Percentiles rank a stretch among this genome's conserved stretches.
These are phyloP conservation scores for Scaeva pyrastri DNA, from an alignment of 2,888 invertebrate genomes.

Conservation along the genomic window DNA sequence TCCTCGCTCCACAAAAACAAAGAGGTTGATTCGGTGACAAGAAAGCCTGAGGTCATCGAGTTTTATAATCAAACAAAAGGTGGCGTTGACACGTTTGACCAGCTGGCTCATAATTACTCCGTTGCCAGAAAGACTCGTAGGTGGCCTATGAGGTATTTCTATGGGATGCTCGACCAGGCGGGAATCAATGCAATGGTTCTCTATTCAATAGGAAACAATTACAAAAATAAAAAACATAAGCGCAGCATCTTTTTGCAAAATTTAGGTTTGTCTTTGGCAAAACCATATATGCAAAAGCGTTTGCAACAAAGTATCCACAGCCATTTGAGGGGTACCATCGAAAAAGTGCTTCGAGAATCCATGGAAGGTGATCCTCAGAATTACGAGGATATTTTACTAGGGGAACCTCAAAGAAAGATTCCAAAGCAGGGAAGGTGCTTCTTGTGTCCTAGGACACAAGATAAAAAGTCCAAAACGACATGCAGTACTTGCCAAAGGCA, in stretches of 20 bases:
- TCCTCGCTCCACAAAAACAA: conserved; percentile 40
- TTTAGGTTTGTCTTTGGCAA: neutral
- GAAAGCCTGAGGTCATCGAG: conserved; percentile 37
- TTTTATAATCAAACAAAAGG: conserved; percentile 41
- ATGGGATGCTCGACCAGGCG: conserved; percentile 49
- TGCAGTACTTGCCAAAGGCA: neutral
- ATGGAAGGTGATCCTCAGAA: neutral
- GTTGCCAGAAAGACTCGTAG: conserved; percentile 44
- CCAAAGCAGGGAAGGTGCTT: neutral
- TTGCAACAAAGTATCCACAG: conserved; percentile 32
- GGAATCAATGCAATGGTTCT: conserved; percentile 18
- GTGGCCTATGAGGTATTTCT: conserved; percentile 51
- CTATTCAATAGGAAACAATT: neutral
- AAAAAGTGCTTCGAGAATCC: conserved; percentile 3
- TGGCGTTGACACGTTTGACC: conserved; percentile 45
- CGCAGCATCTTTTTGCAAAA: neutral
- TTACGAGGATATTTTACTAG: neutral
- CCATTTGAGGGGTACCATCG: conserved; percentile 20
- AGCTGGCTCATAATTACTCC: conserved; percentile 39
- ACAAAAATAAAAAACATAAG: neutral
- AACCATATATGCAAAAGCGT: too few relatives aligned
- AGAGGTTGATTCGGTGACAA: conserved; percentile 31
- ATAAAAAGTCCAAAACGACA: neutral
- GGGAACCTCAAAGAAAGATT: neutral
- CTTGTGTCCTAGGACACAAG: neutral